Conservation (phyloP, 30 jellyfish, hydroid and myxozoan species). For the Hydractinia symbiolongicarpus region DNA sequence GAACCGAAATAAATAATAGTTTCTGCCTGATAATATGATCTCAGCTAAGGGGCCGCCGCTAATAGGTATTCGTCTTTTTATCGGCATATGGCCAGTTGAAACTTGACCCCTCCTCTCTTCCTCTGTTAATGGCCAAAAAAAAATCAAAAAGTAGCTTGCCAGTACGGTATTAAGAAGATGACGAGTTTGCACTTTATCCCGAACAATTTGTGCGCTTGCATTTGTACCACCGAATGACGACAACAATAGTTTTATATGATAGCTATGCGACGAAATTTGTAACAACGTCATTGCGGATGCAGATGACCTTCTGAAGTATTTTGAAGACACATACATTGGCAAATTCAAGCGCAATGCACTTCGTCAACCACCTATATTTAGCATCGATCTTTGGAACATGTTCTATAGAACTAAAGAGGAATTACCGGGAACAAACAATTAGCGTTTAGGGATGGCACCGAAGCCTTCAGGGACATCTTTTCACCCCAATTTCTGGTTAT, state of each 20-base stretch:
- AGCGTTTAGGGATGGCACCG: no score
- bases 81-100: no score
- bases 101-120: no score
- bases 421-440: constrained; percentile 43
- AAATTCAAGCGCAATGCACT: constrained; percentile 36
- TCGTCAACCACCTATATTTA: constrained; percentile 28
- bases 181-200: constrained; percentile 36
- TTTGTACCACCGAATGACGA: constrained; percentile 28
- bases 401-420: constrained; percentile 33
- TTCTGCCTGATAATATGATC: no score
- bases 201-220: constrained; percentile 22
- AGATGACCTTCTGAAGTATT: constrained; percentile 13
- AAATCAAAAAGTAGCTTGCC: no score
- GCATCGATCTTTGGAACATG: constrained; percentile 39
- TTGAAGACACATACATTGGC: constrained; percentile 48
- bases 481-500: no score
- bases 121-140: no score
- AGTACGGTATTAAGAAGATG: constrained; percentile 11
- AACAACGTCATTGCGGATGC: background rate
- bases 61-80: no score
- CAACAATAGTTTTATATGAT: background rate
- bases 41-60: no score
- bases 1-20: no score
- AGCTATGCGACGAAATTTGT: constrained; percentile 10
- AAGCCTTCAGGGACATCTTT: no score